phyloP scores from a whole-genome alignment of 2,113 vertebrate genomes.

The Menura novaehollandiae region DNA sequence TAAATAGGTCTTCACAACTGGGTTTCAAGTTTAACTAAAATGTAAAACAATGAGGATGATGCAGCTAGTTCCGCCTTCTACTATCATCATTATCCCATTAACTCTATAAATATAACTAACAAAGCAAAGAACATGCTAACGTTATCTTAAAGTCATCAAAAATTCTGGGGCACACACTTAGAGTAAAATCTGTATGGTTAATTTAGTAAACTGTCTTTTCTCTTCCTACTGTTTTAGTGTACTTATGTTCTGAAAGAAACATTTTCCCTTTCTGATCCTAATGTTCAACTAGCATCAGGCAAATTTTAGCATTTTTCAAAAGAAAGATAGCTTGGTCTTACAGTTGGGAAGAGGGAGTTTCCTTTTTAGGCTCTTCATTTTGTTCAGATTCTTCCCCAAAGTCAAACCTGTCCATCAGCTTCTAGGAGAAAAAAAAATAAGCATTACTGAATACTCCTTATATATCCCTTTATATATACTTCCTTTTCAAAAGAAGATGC shows the following conservation, averaged over 20 bases:
- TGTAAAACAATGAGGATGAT: not conserved
- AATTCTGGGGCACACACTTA: not conserved
- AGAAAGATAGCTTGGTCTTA: conserved; percentile 73
- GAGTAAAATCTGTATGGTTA: accelerated
- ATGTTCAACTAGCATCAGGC: not conserved
- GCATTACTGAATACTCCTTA: not conserved
- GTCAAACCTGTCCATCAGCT: conserved; percentile 96
- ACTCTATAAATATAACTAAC: not conserved
- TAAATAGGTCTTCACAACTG: not conserved
- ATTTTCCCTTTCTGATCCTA: not conserved
- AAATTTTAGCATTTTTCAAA: not conserved
- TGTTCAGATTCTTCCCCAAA: conserved; percentile 91
- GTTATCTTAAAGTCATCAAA: not conserved
- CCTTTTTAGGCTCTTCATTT: conserved; percentile 92
- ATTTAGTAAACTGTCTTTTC: not conserved
- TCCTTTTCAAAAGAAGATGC: not conserved
- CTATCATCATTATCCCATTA: not conserved
- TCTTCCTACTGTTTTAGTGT: not conserved
- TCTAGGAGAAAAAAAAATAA: conserved; percentile 72
- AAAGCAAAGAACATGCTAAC: not conserved
- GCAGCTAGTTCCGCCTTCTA: not conserved
- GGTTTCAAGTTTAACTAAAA: not conserved
- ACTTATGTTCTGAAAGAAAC: not conserved
- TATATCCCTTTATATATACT: not conserved
- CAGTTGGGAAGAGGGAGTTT: conserved; percentile 86